Evolutionary conservation across 2,888 invertebrate genomes (phyloP).

Genomic region (Pandemis corylana): DNA sequence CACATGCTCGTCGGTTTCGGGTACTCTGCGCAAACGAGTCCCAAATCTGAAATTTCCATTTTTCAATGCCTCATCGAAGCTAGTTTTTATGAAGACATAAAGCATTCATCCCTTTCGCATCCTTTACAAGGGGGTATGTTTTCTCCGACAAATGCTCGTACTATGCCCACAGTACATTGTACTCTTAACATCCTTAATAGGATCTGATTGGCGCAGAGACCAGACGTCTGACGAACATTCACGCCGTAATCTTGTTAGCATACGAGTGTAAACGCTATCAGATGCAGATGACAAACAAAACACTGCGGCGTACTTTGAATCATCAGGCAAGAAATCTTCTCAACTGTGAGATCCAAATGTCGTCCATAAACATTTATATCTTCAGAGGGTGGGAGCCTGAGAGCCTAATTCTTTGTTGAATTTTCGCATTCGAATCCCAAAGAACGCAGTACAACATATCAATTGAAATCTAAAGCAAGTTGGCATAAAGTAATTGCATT

Average conservation of each 20-base stretch:
- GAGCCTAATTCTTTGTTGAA: background rate
- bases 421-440: background rate
- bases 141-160: too few species aligned
- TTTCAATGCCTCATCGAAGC: too few species aligned
- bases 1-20: too few species aligned
- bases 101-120: too few species aligned
- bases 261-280: background rate
- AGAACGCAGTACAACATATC: background rate
- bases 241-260: slow-evolving; percentile 17
- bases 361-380: too few species aligned
- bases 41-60: too few species aligned
- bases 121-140: too few species aligned
- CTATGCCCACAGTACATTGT: too few species aligned
- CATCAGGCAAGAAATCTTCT: background rate
- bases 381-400: too few species aligned
- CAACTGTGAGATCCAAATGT: background rate
- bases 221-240: slow-evolving; percentile 6
- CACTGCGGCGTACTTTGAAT: slow-evolving; percentile 6
- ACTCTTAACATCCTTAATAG: background rate
- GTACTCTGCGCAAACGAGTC: too few species aligned
- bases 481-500: background rate
- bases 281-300: slow-evolving; percentile 14
- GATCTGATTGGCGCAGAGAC: background rate
- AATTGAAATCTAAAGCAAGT: background rate
- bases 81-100: too few species aligned